Base-by-base conservation (phyloP, 1,140 invertebrate species). In the Bombus waltoni region DNA sequence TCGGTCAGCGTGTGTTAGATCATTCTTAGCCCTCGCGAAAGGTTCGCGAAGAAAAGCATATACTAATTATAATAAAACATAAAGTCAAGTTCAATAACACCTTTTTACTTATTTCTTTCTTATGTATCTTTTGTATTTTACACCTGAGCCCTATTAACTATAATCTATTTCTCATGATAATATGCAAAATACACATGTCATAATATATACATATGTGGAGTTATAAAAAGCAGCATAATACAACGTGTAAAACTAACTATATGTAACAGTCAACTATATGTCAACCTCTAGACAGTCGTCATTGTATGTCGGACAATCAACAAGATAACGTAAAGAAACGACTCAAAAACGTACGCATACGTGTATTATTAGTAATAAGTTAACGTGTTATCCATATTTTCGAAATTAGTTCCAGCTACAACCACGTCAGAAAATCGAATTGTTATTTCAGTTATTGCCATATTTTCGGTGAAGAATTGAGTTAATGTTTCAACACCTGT, bases 391-490 rank as follows among this genome's bases (percentile, higher is more conserved):
- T 79, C 53, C 25, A 85, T 82, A 62, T 89, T 87, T 72, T 84
- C 81, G 53, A 87, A 71, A 57, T 87, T 86, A 15, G 71, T 0
- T 15, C 75, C 83, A 38, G 81, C 78, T 70, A 83, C 2, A 32
- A 88, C 62, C 2, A 57, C 38, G 22, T 90, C 89, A 40, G 74
- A 77, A 22, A 88, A 88, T 5, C 70, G 87, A 38, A 94, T 88
- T 10, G 40, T 89, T 82, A 96, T 90, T 71, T 94, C 91, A 10
- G 79, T 75, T 22, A 94, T 88, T 3, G 88, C 85, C 94, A 95
- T 95, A 44, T 95, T 95, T 8, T 90, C 90, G 15, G 5, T 47
- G 5, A 47, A 10, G 80, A 95, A 95, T 77, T 95, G 91, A 22
- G 81, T 59, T 70, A 95, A 72, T 15, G 5, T 94, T 73, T 92